Evolutionary conservation across 2,888 invertebrate species (phyloP), one percentile per base, ranked within the genome.

Genomic region (Linyphia triangularis): DNA sequence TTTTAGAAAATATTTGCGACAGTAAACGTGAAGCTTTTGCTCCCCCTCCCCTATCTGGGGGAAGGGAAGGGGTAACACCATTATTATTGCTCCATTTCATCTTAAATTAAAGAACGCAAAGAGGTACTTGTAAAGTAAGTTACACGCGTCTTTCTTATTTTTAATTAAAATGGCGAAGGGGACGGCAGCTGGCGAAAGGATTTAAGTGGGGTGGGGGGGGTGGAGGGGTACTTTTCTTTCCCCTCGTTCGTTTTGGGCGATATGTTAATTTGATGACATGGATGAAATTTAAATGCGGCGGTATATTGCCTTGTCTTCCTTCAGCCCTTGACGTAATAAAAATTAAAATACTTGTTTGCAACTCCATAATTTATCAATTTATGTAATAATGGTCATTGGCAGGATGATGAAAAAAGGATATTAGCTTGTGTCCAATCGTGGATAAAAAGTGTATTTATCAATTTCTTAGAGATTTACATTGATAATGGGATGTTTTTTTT

Each of bases 271-370:
- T 88, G 88, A 88, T 83, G 83, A 88, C 88, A 88, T 24, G 82
- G 86, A 88, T 88, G 88, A 88, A 88, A 88, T 88, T 88, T 88
- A 88, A 88, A 88, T 77, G 88, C 83, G 40, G 88, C 81, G 28
- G 81, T 67, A 65, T 82, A 51, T 67, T 43, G 63, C 57, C 77
- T 43, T 77, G 82, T 83, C 86, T 81, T 72, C 67, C 33, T 67
- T 33, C 51, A n/a, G 16, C 9, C 19, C 70, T 78, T 88, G 88
- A 88, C 88, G 88, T 69, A 88, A 88, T 88, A 88, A 88, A 51
- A 88, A 88, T 88, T 88, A 88, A 88, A 88, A 88, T 88, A 88
- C 88, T 88, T 88, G 88, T 88, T 88, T 77, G 88, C 77, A 77
- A 69, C 82, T 88, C 69, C 77, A 88, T 88, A 82, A 88, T 88